Evolutionary conservation across 2,113 vertebrate species (phyloP), one percentile per base, ranked within the genome.

Genomic region (Carassius gibelio): DNA sequence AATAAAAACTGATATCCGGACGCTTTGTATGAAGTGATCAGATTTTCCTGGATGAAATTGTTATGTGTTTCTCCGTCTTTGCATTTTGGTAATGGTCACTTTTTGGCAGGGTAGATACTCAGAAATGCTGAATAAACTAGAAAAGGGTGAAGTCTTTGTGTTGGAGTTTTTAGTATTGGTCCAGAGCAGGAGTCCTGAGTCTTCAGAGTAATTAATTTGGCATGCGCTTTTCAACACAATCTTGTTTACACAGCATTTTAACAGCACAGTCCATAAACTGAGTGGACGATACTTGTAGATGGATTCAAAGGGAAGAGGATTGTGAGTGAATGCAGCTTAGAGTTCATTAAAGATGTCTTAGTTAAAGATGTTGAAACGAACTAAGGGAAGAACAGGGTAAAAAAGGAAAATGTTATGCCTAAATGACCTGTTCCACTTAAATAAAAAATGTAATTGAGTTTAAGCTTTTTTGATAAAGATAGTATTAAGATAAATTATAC

Each of bases 1-100:
- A 74, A 87, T 88, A 84, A 84, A 81, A 85, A 30, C 26, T 42
- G 84, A 82, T 85, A 76, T 75, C 81, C 55, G n/a, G 57, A 38
- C 23, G n/a, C 38, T 81, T 79, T 68, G 48, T 26, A 86, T 75
- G 76, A 64, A 81, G 85, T 38, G 57, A 81, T 80, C 76, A 36
- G 34, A 55, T 74, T 76, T 81, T 19, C 42, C 26, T 52, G 10
- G 45, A 75, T 81, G 55, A 61, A 71, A 23, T 81, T 6, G 42
- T 34, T 83, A 75, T 17, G 26, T 38, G 42, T 55, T 55, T 64
- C 26, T 82, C 59, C 17, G 1, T 36, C 52, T 30, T 57, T 77
- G 50, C 23, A 77, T 77, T 57, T 50, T 85, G 42, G 48, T 86
- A 81, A 86, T 74, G 48, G 57, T 81, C 8, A 55, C 78, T 62